Base-by-base conservation (phyloP, 2,797 vertebrate species). In the Channa striata region DNA sequence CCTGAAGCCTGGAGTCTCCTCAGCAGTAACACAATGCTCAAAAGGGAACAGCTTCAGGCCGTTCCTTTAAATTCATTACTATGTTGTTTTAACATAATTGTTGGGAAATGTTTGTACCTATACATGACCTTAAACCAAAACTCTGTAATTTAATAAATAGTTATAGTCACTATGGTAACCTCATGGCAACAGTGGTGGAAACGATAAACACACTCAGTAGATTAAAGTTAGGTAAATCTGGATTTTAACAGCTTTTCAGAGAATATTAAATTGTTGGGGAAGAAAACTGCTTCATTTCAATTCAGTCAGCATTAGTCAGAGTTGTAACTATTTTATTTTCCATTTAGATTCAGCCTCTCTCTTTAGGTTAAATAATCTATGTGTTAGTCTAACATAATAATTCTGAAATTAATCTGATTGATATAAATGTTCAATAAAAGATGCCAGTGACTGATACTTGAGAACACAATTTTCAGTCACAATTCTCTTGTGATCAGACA, bases 41-140 rank as follows among this genome's bases (percentile, higher is more conserved):
- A 70, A 80, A 84, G 72, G 87, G 89, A 89, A 90, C 20, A 59
- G 89, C 91, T 85, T n/a, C 68, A 43, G 90, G 90, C 87, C 34
- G 75, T 88, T 88, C 83, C 85, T 84, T 83, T 71, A 78, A 59
- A 84, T 68, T 62, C 79, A 82, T 84, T 69, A 77, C 74, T 43
- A 9, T 72, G 81, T 83, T 85, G 23, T 63, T 83, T 77, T 81
- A 88, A 90, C 57, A 77, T 78, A 68, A 80, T 86, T 77, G 81
- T 50, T 72, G 50, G 59, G 60, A 85, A 69, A 54, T 65, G 68
- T 78, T 61, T 74, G 62, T 43, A 56, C 40, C 23, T 54, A 54
- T 52, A 69, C 53, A 59, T 43, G 33, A 83, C 53, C 78, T 74
- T 40, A 43, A 64, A 80, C 39, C 21, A 42, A 73, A 78, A 77